Evolutionary conservation across 2,113 vertebrate species (phyloP), one percentile per base, ranked within the genome.

Genomic region (Prionailurus bengalensis): DNA sequence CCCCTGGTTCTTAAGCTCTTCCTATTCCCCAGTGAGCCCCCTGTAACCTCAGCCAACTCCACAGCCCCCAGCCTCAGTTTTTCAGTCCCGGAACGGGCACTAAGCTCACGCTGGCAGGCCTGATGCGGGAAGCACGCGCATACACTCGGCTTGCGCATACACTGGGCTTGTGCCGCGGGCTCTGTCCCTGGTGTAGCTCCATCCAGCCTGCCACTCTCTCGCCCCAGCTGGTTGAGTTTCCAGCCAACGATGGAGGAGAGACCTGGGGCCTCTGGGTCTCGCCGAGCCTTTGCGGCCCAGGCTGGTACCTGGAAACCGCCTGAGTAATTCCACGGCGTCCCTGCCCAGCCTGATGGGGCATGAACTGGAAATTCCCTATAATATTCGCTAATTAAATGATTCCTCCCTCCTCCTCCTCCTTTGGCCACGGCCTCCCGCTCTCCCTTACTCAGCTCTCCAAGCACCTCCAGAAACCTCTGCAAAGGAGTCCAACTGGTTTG

Each of bases 351-450:
- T 90, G 83, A 88, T 13, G 85, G 96, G 78, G 92, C 96, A 97
- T 2, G 92, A 96, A 95, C 97, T 97, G 97, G 98, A 98, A 98
- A 97, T 96, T 97, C 97, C 97, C 97, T 65, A 16, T 70, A 96
- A 95, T 68, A 65, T 58, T 73, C 7, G 5, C 92, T 97, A 89
- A 97, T 98, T 97, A 97, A 94, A 96, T 68, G 42, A 93, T 76
- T 79, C 92, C 73, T 78, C 91, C 87, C 53, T 76, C 70, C 71
- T 66, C 82, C 63, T 85, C 82, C 81, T 68, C 58, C 86, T 71
- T 45, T 36, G 23, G 74, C 39, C 13, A 3, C 4, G 2, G 78
- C 86, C 96, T 94, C 97, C 85, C 3, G 23, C 48, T 68, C 90
- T 88, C 84, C 92, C 92, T 96, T 91, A 95, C 94, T 96, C 95